A percentile compares a stretch with the other conserved stretches of the same genome.
Conservation (phyloP, 2,113 vertebrate species). For the Nesogale talazaci region DNA sequence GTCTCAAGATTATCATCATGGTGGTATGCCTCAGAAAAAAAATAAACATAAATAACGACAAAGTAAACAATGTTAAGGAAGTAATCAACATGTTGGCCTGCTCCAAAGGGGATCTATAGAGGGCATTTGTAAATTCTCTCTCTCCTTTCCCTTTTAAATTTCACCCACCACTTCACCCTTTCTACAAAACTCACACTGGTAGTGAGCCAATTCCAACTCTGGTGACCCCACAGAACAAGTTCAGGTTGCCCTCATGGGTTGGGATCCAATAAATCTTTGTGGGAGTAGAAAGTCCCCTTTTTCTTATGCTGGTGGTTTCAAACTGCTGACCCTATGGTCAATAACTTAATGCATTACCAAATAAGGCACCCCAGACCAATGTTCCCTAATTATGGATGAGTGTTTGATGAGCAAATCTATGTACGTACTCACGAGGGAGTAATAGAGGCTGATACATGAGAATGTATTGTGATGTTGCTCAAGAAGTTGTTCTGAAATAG, state of each 20-base stretch:
- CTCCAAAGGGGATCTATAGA: neutral
- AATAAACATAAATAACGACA: conserved; percentile 26
- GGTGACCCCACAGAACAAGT: no score
- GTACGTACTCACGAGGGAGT: neutral
- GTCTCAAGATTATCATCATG: neutral
- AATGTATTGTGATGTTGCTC: conserved; percentile 32
- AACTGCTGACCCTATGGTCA: no score
- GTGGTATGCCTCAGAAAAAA: neutral
- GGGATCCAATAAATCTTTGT: no score
- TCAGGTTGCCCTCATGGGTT: no score
- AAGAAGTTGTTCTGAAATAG: conserved; percentile 69
- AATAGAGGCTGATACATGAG: neutral
- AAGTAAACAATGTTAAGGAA: conserved; percentile 7
- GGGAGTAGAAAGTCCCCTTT: no score
- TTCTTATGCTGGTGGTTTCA: no score
- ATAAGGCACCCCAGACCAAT: no score
- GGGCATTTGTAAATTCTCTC: neutral
- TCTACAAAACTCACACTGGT: no score
- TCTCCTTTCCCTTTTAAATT: no score
- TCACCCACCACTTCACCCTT: no score
- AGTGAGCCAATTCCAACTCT: no score
- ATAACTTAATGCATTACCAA: no score
- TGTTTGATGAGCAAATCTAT: neutral
- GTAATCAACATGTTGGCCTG: neutral
- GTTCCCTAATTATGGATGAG: neutral